These are phyloP conservation scores for Drosophila saltans DNA, from an alignment of 1,140 invertebrate species.

Conservation along the genomic window DNA sequence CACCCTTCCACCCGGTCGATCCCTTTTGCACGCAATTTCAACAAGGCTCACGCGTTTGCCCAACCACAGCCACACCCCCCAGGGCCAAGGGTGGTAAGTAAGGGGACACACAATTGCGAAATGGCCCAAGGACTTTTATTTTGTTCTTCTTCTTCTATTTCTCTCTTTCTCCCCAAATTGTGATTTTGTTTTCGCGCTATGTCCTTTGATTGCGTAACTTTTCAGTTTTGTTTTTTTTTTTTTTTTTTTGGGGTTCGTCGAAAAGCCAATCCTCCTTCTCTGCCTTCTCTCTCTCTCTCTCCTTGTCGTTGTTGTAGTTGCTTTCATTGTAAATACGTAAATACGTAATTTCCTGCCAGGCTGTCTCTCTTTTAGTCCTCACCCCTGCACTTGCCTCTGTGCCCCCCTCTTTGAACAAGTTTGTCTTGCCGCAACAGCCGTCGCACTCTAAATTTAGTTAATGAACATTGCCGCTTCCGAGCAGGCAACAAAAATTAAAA, in stretches of 20 bases:
- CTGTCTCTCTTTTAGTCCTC: not conserved
- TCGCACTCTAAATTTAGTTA: slow-evolving; percentile 80
- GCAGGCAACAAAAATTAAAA: not conserved
- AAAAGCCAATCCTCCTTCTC: slow-evolving; percentile 15
- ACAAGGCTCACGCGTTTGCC: slow-evolving; percentile 65
- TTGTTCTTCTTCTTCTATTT: slow-evolving; percentile 10
- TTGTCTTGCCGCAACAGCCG: slow-evolving; percentile 59
- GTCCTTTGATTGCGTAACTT: slow-evolving; percentile 76
- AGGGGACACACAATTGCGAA: slow-evolving; percentile 46
- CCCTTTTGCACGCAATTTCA: slow-evolving; percentile 66
- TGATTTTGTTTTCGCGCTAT: slow-evolving; percentile 63
- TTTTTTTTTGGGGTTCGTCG: not conserved
- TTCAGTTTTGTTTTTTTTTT: slow-evolving; percentile 22
- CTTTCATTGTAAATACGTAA: slow-evolving; percentile 63
- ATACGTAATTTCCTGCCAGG: slow-evolving; percentile 70
- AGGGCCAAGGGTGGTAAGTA: not conserved
- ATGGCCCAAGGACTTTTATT: slow-evolving; percentile 54
- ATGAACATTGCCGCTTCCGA: slow-evolving; percentile 59
- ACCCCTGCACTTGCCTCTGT: not conserved
- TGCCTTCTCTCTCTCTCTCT: slow-evolving; percentile 1
- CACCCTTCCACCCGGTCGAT: slow-evolving; percentile 29
- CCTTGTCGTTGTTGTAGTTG: slow-evolving; percentile 1
- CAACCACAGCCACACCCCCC: slow-evolving; percentile 50
- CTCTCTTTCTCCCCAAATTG: slow-evolving; percentile 4
- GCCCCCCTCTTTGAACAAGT: slow-evolving; percentile 23